phyloP scores from a whole-genome alignment of 2,888 invertebrate species.

The Drosophila multiciliata region DNA sequence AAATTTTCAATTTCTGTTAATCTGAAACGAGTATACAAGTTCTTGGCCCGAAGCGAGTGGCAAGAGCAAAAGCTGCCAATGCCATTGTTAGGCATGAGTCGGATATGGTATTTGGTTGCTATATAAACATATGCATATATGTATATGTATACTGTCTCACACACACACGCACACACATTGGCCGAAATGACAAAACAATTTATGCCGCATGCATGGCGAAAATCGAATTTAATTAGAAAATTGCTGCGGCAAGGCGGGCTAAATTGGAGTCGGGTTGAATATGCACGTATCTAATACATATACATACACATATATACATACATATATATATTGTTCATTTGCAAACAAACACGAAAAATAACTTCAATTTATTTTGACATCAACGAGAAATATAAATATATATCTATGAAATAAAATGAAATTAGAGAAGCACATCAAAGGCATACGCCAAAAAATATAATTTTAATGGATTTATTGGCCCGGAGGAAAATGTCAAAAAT shows the following conservation, averaged over 20 bases:
- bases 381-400: slow-evolving; percentile 40
- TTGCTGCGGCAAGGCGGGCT: slow-evolving; percentile 63
- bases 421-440: slow-evolving; percentile 74
- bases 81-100: slow-evolving; percentile 45
- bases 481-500: slow-evolving; percentile 71
- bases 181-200: slow-evolving; percentile 77
- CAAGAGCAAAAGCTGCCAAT: slow-evolving; percentile 53
- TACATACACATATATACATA: neutral
- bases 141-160: slow-evolving; percentile 5
- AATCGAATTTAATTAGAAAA: slow-evolving; percentile 81
- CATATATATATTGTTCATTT: slow-evolving; percentile 47
- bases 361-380: slow-evolving; percentile 79
- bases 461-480: slow-evolving; percentile 79
- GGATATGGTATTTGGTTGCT: slow-evolving; percentile 13
- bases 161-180: slow-evolving; percentile 25
- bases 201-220: slow-evolving; percentile 79
- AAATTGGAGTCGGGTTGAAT: slow-evolving; percentile 33
- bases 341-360: slow-evolving; percentile 59
- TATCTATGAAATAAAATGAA: slow-evolving; percentile 60
- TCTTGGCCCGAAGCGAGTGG: slow-evolving; percentile 53
- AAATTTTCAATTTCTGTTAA: slow-evolving; percentile 81
- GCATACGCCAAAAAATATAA: slow-evolving; percentile 71
- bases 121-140: slow-evolving; percentile 7
- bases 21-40: slow-evolving; percentile 79
- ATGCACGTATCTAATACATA: slow-evolving; percentile 54